phyloP scores from a whole-genome alignment of 2,888 invertebrate species.

The Oscheius sp. region DNA sequence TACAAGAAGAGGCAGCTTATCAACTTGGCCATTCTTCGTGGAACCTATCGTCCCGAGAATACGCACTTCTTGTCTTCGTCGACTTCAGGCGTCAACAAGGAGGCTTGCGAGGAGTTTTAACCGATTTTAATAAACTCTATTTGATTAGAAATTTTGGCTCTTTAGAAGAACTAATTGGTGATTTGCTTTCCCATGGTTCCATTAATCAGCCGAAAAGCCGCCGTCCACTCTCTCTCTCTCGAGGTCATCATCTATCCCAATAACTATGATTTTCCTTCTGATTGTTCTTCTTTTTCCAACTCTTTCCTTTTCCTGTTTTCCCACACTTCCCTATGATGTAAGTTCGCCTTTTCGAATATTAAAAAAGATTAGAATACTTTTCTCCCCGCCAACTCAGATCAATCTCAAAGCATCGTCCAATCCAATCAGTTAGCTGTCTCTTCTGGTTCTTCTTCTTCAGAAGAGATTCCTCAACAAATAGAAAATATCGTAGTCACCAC shows the following conservation, averaged over 20 bases:
- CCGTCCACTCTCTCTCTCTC: too few relatives aligned
- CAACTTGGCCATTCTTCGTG: slow-evolving; percentile 94
- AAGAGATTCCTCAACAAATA: neutral
- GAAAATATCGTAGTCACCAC: neutral
- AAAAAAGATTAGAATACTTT: neutral
- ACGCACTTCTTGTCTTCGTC: too few relatives aligned
- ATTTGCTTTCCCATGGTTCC: too few relatives aligned
- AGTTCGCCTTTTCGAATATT: neutral
- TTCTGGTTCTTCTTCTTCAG: neutral
- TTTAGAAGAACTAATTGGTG: too few relatives aligned
- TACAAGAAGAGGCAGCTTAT: slow-evolving; percentile 97
- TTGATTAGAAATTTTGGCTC: too few relatives aligned
- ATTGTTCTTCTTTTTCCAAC: too few relatives aligned
- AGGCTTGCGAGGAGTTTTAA: too few relatives aligned
- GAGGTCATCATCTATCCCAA: too few relatives aligned
- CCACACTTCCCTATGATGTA: slow-evolving; percentile 9
- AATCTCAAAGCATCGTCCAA: neutral
- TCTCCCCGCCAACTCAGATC: neutral
- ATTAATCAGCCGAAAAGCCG: too few relatives aligned
- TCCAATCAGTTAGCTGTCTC: neutral
- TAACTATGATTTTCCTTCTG: neutral
- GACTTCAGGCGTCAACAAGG: too few relatives aligned
- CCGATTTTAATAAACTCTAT: too few relatives aligned
- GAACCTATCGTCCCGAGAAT: slow-evolving; percentile 16
- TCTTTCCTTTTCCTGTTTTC: neutral